Base-by-base conservation (phyloP, 2,888 invertebrate species). In the Operophtera brumata region DNA sequence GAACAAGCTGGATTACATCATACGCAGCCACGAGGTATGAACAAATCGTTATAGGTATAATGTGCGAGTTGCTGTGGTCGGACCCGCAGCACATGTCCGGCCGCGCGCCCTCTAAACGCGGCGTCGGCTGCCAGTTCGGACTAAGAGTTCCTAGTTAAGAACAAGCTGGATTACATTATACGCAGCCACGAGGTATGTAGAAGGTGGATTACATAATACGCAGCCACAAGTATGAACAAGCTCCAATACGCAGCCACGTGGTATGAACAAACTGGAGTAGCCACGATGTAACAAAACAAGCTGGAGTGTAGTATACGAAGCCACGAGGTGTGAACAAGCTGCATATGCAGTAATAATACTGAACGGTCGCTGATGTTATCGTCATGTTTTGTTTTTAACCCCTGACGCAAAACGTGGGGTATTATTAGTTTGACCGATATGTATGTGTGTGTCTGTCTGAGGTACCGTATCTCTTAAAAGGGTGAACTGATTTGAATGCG, bases 41-140 rank as follows among this genome's bases (percentile, higher is more conserved):
- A 20, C 20, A 20, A 20, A 4, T 4, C 4, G 20, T 61, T 37
- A 0, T 78, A 93, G 94, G 94, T 58, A 92, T 96, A 61, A 99
- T 99, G 99, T 99, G 99, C 82, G 99, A 99, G 81, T 90, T 99
- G 48, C 91, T 99, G 12, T 99, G 99, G 99, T 98, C 98, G 0
- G 99, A 99, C 88, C 99, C 99, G 0, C 98, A 99, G 77, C 95
- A 95, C 7, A 94, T 95, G 87, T 77, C 81, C 48, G 99, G 99
- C 0, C 92, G 97, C 34, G 94, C 97, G 0, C 96, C 97, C 0
- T 98, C 98, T 62, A 99, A 99, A 84, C 93, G 99, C 58, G 99
- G 99, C 9, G 98, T 99, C 4, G 99, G 99, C 37, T 96, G 98
- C 69, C 99, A 99, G 88, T 99, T 99, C 87, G 99, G 99, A 1